Percentiles rank a stretch among this genome's conserved stretches.
Conservation (phyloP, 2,113 vertebrate species). For the Eurystomus gularis region DNA sequence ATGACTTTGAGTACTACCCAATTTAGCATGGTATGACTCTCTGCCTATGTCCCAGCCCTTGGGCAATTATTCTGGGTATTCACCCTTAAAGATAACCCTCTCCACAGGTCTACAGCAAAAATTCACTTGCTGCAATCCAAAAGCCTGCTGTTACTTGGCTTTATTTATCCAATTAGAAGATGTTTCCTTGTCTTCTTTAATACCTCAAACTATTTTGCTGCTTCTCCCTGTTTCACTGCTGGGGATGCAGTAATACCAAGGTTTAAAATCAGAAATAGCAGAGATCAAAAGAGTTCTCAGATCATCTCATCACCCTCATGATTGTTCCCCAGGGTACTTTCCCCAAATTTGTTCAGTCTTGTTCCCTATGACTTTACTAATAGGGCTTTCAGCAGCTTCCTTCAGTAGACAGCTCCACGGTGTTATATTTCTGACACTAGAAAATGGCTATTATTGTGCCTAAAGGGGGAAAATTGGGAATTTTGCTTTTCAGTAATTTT, state of each 20-base stretch:
- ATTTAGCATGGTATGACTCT: neutral
- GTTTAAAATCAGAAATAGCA: constrained; percentile 14
- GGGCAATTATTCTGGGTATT: neutral
- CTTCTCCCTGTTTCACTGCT: neutral
- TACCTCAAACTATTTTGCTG: neutral
- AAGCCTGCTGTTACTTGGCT: neutral
- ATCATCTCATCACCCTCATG: neutral
- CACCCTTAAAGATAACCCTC: neutral
- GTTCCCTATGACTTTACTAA: constrained; percentile 45
- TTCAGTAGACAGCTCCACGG: neutral
- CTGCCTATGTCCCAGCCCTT: neutral
- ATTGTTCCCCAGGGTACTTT: constrained; percentile 10
- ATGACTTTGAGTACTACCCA: neutral
- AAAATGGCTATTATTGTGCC: constrained; percentile 52
- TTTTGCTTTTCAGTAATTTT: constrained; percentile 51
- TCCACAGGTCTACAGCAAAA: neutral
- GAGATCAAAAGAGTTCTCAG: constrained; percentile 9
- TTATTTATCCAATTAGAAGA: neutral
- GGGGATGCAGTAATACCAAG: neutral
- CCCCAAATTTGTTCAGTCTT: constrained; percentile 50
- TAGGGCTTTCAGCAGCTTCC: constrained; percentile 47
- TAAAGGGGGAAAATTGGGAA: constrained; percentile 6
- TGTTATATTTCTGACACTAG: constrained; percentile 58
- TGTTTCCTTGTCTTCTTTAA: neutral
- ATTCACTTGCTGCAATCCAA: neutral